Conservation (phyloP, 2,797 vertebrate species). For the Glyptemys insculpta region DNA sequence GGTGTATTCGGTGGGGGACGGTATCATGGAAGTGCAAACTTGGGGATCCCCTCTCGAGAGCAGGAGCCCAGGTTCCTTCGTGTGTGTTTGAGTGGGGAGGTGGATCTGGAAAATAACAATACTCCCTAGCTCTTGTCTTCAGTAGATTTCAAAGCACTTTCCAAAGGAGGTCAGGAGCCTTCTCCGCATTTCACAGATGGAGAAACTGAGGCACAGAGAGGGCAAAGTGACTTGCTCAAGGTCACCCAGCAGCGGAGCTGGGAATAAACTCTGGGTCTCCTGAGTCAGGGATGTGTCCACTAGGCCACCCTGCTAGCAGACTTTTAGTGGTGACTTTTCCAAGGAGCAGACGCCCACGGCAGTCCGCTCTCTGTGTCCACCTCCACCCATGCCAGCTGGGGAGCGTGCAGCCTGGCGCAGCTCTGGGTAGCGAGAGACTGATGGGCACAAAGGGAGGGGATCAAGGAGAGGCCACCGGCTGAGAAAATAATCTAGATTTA, state of each 20-base stretch:
- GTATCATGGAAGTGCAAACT: neutral
- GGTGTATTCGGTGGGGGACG: neutral
- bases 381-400: neutral
- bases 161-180: neutral
- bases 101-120: neutral
- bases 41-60: neutral
- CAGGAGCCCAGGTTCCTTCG: neutral
- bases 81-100: neutral
- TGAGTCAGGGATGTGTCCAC: neutral
- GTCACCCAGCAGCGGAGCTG: neutral
- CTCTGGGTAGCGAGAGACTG: fast-evolving
- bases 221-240: neutral
- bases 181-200: neutral
- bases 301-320: neutral
- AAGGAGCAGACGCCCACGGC: neutral
- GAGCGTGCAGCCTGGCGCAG: neutral
- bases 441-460: fast-evolving
- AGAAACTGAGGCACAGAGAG: neutral
- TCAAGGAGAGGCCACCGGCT: neutral
- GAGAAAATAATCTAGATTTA: neutral
- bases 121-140: neutral
- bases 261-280: neutral
- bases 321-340: neutral
- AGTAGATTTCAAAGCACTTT: neutral
- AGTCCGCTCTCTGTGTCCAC: neutral